These are phyloP conservation scores for Puntigrus tetrazona DNA, from an alignment of 2,113 vertebrate species.

Conservation along the genomic window DNA sequence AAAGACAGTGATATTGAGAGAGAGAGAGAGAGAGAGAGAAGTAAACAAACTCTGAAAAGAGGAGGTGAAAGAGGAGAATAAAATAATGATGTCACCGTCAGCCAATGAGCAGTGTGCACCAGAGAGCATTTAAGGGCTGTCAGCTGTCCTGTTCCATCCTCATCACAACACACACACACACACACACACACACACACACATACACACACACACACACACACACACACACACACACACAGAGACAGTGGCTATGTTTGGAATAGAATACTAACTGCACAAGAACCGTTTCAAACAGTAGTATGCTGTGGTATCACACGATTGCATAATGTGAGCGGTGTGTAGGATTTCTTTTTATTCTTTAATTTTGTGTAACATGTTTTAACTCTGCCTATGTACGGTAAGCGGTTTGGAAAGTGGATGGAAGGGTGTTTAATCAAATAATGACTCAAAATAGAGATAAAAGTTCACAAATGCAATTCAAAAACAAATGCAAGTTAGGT, in stretches of 20 bases:
- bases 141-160: conserved; percentile 74
- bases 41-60: conserved; percentile 58
- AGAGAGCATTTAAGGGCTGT: conserved; percentile 65
- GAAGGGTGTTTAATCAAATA: not conserved
- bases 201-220: not conserved
- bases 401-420: not conserved
- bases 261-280: conserved; percentile 13
- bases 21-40: conserved; percentile 38
- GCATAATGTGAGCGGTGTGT: not conserved
- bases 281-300: not conserved
- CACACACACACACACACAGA: not conserved
- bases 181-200: not conserved
- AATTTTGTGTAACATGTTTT: not conserved
- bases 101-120: conserved; percentile 69
- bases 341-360: not conserved
- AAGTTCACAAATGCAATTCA: not conserved
- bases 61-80: conserved; percentile 62
- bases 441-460: not conserved
- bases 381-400: not conserved
- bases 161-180: conserved; percentile 45
- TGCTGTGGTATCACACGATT: not conserved
- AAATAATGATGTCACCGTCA: conserved; percentile 78
- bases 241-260: conserved; percentile 28
- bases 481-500: no score
- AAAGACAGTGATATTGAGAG: conserved; percentile 44